Evolutionary conservation across 2,797 vertebrate species (phyloP), one percentile per base, ranked within the genome.

Genomic region (Leucoraja ocellata): DNA sequence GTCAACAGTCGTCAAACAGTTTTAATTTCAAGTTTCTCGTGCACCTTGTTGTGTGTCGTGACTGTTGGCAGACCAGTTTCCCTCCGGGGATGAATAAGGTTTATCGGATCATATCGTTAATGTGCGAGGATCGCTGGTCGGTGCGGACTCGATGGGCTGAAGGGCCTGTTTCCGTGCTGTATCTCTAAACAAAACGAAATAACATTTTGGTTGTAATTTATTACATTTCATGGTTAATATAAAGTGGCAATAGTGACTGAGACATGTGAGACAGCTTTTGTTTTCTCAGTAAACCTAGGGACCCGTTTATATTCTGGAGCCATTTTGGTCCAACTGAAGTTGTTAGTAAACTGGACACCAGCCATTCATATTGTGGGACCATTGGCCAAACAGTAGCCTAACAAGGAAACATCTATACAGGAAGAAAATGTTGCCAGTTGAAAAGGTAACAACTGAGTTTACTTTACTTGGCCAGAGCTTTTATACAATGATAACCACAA

Each of bases 341-440:
- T 68, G 63, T 61, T 61, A 14, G 25, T 58, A 21, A 36, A 9
- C 28, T 88, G 84, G 84, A 88, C 36, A 16, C n/a, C 63, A 65
- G 65, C 61, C 61, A 88, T 88, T 88, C 21, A 68, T 32, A 68
- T 68, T 88, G 21, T 32, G 32, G 63, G 63, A 63, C 54, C 28
- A 4, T 28, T n/a, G 11, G 13, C 25, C 23, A 61, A 61, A 54
- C 54, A n/a, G 23, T 61, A 58, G 54, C 8, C 9, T 32, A 88
- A 68, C 84, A 86, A 86, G 83, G n/a, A 86, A 86, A 65, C 61
- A 88, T 88, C 32, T 65, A 68, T 88, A 88, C 84, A 65, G 32
- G n/a, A 2, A 11, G 21, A 65, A 68, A 68, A 21, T 88, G 32
- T 28, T 32, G 61, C 63, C 84, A 86, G 28, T 65, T 86, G 58